Evolutionary conservation across 2,888 invertebrate species (phyloP), one percentile per base, ranked within the genome.

Genomic region (Lycia hirtaria): DNA sequence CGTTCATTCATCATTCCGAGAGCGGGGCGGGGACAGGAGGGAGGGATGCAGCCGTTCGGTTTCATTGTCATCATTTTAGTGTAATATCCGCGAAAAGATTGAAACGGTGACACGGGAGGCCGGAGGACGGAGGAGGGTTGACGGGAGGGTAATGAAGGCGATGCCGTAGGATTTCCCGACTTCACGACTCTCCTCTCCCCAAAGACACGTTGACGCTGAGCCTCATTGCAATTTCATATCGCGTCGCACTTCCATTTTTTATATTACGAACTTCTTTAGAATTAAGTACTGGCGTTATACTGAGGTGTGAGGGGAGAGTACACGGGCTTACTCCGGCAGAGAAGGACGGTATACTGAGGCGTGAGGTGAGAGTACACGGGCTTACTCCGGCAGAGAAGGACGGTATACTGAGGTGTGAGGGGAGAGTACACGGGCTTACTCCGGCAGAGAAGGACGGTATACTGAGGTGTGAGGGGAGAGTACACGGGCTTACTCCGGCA

Each of bases 21-120:
- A 84, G 80, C 83, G 73, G 75, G 9, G 15, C 70, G 74, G 73
- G n/a, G n/a, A n/a, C n/a, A n/a, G n/a, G n/a, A n/a, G n/a, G n/a
- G n/a, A n/a, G n/a, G n/a, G n/a, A n/a, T 72, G 76, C 68, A 53
- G 43, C 76, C 77, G 81, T 82, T 75, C 79, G 72, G 69, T 78
- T 75, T 82, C 84, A 85, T 82, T 85, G 82, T 86, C 85, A 88
- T 88, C 88, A 88, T 86, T 88, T 85, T 79, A 82, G 83, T 73
- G 84, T 88, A 89, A 91, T 89, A 88, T 91, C 88, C 88, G 88
- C 80, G 79, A 83, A 87, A 85, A 89, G 88, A 89, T 89, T 87
- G 87, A 83, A 83, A 83, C 68, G 74, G 76, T 82, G 85, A 84
- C 84, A 83, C 80, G 83, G 84, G 87, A 83, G 84, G 87, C 81